Evolutionary conservation across 2,888 invertebrate species (phyloP).

Genomic region (Drosophila mayaguana): DNA sequence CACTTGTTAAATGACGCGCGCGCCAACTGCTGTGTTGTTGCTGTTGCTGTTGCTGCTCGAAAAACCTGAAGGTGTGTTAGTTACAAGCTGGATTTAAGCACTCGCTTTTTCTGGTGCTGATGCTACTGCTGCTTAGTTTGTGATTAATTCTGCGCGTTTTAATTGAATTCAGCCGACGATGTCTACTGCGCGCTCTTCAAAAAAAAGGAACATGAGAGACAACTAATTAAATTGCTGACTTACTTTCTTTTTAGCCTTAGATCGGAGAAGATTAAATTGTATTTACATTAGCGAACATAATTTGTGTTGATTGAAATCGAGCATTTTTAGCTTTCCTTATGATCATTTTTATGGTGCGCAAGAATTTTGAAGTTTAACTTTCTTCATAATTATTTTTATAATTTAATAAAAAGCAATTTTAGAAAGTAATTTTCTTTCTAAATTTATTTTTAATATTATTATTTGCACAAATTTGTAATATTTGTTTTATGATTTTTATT

Average conservation of each 20-base stretch:
- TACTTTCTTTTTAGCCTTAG: not conserved
- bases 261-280: not conserved
- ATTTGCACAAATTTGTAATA: no score
- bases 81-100: constrained; percentile 4
- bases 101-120: not conserved
- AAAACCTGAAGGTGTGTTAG: constrained; percentile 10
- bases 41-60: not conserved
- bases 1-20: constrained; percentile 60
- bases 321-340: constrained; percentile 19
- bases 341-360: not conserved
- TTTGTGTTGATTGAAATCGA: not conserved
- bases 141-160: constrained; percentile 29
- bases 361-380: not conserved
- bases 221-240: constrained; percentile 41
- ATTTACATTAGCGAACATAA: not conserved
- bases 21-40: constrained; percentile 1
- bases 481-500: no score
- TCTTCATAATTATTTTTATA: not conserved
- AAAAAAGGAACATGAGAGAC: constrained; percentile 6
- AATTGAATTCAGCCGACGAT: constrained; percentile 43
- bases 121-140: constrained; percentile 1
- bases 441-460: no score
- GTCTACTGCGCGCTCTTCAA: not conserved
- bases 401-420: no score
- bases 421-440: no score